A percentile compares a stretch with the other conserved stretches of the same genome.
Evolutionary conservation across 2,113 vertebrate species (phyloP).

Genomic region (Cynocephalus volans): DNA sequence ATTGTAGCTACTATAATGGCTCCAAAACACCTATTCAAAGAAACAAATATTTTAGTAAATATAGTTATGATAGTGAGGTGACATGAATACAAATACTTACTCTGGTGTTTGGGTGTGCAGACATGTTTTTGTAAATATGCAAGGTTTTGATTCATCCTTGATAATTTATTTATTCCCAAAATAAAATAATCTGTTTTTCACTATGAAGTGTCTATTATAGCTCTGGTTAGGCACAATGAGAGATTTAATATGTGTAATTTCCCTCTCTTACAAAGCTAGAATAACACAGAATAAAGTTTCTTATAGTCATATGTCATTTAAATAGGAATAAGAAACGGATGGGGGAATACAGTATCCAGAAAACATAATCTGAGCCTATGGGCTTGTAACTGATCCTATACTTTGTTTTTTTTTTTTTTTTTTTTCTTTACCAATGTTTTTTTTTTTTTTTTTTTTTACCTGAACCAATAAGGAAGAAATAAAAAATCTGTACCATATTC

Average conservation of each 20-base stretch:
- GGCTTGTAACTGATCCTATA: not conserved
- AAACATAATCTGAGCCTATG: not conserved
- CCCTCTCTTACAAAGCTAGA: not conserved
- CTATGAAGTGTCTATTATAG: not conserved
- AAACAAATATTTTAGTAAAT: not conserved
- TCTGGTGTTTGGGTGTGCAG: not conserved
- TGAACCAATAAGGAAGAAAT: not conserved
- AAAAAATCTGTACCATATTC: not conserved
- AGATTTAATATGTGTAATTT: not conserved
- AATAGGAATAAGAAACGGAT: not conserved
- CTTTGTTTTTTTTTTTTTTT: no score
- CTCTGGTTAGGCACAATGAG: not conserved
- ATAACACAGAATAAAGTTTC: not conserved
- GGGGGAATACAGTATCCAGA: not conserved
- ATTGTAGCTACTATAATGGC: not conserved
- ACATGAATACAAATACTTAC: not conserved
- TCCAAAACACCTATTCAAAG: not conserved
- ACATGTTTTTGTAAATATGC: not conserved
- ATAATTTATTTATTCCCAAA: slow-evolving; percentile 53
- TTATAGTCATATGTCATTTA: not conserved
- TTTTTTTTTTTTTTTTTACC: slow-evolving; percentile 39
- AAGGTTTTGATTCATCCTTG: slow-evolving; percentile 2
- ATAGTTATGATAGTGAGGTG: not conserved
- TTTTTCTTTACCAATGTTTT: not conserved
- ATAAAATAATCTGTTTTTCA: not conserved